Base-by-base conservation (phyloP, 1,140 invertebrate genomes). In the Chymomyza costata region DNA sequence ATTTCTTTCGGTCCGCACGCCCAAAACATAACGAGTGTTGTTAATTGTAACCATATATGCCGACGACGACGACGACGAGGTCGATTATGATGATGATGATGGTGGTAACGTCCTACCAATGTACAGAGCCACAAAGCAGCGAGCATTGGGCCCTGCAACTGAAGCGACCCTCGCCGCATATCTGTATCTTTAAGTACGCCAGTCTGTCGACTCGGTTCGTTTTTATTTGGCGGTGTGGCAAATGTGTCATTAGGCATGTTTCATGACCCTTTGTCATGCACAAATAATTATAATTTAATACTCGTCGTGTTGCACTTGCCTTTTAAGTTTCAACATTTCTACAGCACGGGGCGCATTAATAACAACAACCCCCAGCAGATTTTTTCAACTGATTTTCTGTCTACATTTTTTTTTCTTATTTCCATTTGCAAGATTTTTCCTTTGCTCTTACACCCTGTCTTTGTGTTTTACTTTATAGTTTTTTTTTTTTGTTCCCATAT, bases 201-300 rank as follows among this genome's bases (percentile, higher is more conserved):
- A 11, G 3, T 6, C 5, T 11, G 31, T 11, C 7, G n/a, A 11
- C 31, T 6, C n/a, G 3, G 5, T 34, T 60, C 68, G 59, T 67
- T 73, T 28, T 80, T 80, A 63, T 80, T 28, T 68, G 55, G 64
- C 65, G 73, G 74, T 80, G 73, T 80, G 67, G 73, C 73, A 80
- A 80, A 80, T 80, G 73, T 80, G 73, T 80, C 73, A 80, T 80
- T 80, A 80, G 73, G 67, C 73, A 80, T 80, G 73, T 80, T 80
- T 80, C 73, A 80, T 73, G 73, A 80, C 73, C 73, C 73, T 73
- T 80, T 80, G 73, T 80, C 73, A 80, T 80, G 73, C 73, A 80
- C 73, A 80, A 73, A 80, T 80, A 80, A 80, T 80, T 80, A 80
- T 80, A 80, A 80, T 80, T 80, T 80, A 80, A 80, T 73, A 73